Conservation (phyloP, 2,797 vertebrate species). For the Myotis pilosus region DNA sequence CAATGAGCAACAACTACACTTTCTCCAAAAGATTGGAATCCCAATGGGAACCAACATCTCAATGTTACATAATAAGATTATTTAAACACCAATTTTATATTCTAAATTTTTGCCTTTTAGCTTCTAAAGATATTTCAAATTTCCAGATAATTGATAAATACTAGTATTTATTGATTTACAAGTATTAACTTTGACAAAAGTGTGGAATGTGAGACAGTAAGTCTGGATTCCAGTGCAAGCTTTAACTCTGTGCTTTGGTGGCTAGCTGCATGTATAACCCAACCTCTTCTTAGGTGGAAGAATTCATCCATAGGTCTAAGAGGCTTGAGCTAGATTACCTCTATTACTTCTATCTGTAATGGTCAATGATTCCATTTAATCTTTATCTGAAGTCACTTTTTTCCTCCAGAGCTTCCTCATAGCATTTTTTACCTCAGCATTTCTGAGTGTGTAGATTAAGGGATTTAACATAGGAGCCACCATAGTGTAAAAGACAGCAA, state of each 20-base stretch:
- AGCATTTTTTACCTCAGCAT: constrained; percentile 67
- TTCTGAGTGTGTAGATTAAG: constrained; percentile 72
- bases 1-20: background rate
- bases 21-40: background rate
- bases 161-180: background rate
- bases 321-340: background rate
- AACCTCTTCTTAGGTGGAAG: background rate
- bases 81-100: background rate
- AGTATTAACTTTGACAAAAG: background rate
- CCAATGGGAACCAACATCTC: background rate
- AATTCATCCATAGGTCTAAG: background rate
- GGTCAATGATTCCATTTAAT: background rate
- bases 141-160: background rate
- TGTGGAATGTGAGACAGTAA: background rate
- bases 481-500: constrained; percentile 69
- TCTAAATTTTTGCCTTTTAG: background rate
- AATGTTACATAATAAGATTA: background rate
- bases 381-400: background rate
- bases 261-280: background rate
- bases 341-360: background rate
- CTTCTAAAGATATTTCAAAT: background rate
- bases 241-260: background rate
- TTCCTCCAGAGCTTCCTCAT: constrained; percentile 55
- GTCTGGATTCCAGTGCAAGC: background rate
- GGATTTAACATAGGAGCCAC: constrained; percentile 60